These are phyloP conservation scores for Sitophilus oryzae DNA, from an alignment of 1,140 invertebrate species.

Conservation along the genomic window DNA sequence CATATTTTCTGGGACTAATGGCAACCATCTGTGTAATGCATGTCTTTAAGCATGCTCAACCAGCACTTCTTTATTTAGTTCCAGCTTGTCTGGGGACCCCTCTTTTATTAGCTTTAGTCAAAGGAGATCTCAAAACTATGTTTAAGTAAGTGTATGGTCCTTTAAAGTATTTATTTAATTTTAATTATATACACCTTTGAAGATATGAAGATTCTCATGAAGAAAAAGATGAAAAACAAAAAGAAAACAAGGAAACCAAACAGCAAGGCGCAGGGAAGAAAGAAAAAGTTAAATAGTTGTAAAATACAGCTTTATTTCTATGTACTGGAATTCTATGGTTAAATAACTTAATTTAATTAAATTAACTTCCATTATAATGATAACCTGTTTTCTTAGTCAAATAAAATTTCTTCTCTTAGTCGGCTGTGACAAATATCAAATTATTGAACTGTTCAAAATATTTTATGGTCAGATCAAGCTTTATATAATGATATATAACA, in stretches of 20 bases:
- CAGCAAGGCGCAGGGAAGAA: constrained; percentile 20
- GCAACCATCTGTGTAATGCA: constrained; percentile 98
- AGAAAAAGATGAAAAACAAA: constrained; percentile 23
- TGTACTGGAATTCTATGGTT: background rate
- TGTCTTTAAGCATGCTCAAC: constrained; percentile 97
- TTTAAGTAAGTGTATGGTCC: constrained; percentile 89
- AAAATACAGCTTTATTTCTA: background rate
- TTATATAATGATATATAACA: too few relatives aligned
- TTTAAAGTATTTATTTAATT: too few relatives aligned
- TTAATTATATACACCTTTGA: constrained; percentile 8
- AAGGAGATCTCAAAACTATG: constrained; percentile 85
- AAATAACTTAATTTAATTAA: too few relatives aligned
- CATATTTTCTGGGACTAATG: constrained; percentile 90
- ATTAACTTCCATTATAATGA: too few relatives aligned
- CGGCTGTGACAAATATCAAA: too few relatives aligned
- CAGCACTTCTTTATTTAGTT: constrained; percentile 94
- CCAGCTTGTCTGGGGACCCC: constrained; percentile 92
- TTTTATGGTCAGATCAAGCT: too few relatives aligned
- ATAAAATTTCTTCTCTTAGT: too few relatives aligned
- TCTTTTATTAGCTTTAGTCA: constrained; percentile 75
- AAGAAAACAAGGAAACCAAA: constrained; percentile 21
- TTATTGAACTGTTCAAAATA: too few relatives aligned
- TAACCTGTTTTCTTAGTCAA: too few relatives aligned
- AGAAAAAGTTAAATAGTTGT: constrained; percentile 16
- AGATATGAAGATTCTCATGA: constrained; percentile 28